Evolutionary conservation across 2,797 vertebrate species (phyloP).

Genomic region (Poecilia velifera): DNA sequence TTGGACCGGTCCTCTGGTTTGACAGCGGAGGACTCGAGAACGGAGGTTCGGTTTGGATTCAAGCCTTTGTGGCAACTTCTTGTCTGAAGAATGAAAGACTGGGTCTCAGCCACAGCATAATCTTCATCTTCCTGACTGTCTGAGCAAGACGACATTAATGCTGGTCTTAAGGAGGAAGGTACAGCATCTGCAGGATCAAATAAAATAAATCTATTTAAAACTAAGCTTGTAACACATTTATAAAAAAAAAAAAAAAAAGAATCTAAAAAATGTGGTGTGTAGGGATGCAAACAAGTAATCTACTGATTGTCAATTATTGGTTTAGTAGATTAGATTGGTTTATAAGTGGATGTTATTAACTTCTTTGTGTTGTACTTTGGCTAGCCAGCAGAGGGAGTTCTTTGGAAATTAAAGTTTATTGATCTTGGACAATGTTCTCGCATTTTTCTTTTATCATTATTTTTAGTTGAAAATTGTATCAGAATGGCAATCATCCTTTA

Average conservation of each 20-base stretch:
- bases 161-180: conserved; percentile 13
- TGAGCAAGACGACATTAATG: conserved; percentile 42
- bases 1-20: conserved; percentile 27
- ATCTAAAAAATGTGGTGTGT: background rate
- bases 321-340: too few relatives aligned
- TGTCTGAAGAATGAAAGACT: conserved; percentile 70
- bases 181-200: conserved; percentile 30
- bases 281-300: background rate
- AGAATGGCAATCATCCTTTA: too few relatives aligned
- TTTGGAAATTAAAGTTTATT: too few relatives aligned
- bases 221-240: background rate
- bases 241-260: background rate
- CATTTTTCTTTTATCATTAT: too few relatives aligned
- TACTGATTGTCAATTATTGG: too few relatives aligned
- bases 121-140: conserved; percentile 71
- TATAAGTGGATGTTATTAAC: too few relatives aligned
- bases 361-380: too few relatives aligned
- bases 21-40: conserved; percentile 26
- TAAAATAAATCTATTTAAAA: conserved; percentile 4
- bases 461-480: too few relatives aligned
- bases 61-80: conserved; percentile 4
- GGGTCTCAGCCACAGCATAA: conserved; percentile 78
- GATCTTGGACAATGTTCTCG: too few relatives aligned
- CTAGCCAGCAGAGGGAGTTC: too few relatives aligned
- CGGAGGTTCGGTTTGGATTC: conserved; percentile 36